Evolutionary conservation across 2,797 vertebrate species (phyloP).

Genomic region (Mergus octosetaceus): DNA sequence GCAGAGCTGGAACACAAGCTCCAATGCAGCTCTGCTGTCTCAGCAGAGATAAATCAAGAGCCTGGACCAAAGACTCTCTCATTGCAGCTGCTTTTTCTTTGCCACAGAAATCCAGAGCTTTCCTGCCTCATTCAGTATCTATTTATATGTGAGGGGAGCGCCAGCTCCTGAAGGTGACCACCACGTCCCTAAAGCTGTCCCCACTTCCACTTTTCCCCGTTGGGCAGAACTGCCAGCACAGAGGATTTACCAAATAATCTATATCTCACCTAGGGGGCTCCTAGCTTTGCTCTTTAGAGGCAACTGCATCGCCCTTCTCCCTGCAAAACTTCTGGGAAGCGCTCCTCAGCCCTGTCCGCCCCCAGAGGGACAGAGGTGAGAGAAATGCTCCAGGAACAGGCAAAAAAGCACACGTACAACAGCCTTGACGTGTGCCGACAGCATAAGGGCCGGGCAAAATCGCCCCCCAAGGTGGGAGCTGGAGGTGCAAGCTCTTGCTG

Average conservation of each 20-base stretch:
- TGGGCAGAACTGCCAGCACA: background rate
- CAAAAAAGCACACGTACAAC: too few relatives aligned
- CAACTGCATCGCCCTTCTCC: background rate
- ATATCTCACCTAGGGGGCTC: background rate
- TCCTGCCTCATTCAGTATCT: background rate
- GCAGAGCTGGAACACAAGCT: background rate
- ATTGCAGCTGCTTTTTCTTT: background rate
- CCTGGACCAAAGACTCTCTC: background rate
- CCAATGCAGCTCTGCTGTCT: background rate
- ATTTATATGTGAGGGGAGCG: fast-evolving
- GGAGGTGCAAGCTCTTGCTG: fast-evolving
- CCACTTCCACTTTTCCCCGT: background rate
- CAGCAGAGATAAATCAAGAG: background rate
- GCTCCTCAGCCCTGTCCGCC: background rate
- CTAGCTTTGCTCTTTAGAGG: background rate
- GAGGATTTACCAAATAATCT: background rate
- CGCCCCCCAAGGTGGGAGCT: fast-evolving
- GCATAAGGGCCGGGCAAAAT: fast-evolving
- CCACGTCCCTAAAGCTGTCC: background rate
- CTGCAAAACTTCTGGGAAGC: background rate
- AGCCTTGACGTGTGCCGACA: fast-evolving
- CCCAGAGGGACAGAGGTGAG: background rate
- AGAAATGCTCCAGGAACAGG: background rate
- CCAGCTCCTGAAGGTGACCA: background rate
- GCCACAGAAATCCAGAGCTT: background rate